These are phyloP conservation scores for Subacronicta megacephala DNA, from an alignment of 2,888 invertebrate genomes.

Conservation along the genomic window DNA sequence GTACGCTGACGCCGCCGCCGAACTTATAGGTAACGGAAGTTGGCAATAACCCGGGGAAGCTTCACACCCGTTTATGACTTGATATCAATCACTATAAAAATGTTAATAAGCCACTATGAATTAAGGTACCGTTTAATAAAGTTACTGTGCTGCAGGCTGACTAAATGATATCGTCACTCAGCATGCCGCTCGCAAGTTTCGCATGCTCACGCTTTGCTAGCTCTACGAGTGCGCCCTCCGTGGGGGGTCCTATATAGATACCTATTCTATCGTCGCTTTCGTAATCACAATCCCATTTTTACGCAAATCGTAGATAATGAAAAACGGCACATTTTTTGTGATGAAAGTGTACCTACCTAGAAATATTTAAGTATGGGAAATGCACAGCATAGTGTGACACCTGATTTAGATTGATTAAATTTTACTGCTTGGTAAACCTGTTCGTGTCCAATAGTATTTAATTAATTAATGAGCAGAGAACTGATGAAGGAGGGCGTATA, in stretches of 20 bases:
- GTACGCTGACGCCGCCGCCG: constrained; percentile 23
- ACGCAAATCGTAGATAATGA: no score
- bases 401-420: constrained; percentile 51
- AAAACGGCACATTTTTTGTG: no score
- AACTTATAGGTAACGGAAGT: constrained; percentile 61
- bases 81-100: constrained; percentile 64
- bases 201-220: no score
- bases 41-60: constrained; percentile 57
- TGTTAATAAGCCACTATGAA: constrained; percentile 64
- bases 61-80: constrained; percentile 65
- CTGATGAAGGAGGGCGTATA: constrained; percentile 10
- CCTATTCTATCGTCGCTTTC: no score
- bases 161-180: constrained; percentile 15
- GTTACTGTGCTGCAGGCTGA: no score
- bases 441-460: constrained; percentile 35
- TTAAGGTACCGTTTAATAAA: constrained; percentile 50
- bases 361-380: constrained; percentile 47
- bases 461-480: constrained; percentile 38
- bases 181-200: constrained; percentile 31
- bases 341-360: constrained; percentile 40
- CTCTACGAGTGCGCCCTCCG: no score
- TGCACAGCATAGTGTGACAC: constrained; percentile 43
- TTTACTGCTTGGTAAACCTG: constrained; percentile 42
- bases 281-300: no score
- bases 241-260: no score